Evolutionary conservation across 1,140 invertebrate species (phyloP), one percentile per base, ranked within the genome.

Genomic region (Tachypleus tridentatus): DNA sequence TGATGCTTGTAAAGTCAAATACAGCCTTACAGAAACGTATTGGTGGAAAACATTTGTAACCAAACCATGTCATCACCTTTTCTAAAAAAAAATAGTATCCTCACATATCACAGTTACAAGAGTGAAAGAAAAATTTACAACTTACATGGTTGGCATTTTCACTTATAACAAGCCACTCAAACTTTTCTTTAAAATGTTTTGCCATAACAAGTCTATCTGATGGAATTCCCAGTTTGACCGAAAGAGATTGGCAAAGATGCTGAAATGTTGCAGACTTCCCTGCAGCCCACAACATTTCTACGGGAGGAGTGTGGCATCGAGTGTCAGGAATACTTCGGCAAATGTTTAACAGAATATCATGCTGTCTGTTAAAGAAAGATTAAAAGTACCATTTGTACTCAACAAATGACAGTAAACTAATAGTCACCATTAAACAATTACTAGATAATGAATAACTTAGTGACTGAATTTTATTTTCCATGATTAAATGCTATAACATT

Each of bases 111-210:
- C 2, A 29, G 29, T 29, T 29, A 1, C 29, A 29, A 29, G 29
- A 29, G 29, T 29, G 29, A 29, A 29, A 29, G 0, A 29, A 29
- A 29, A 29, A 29, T 29, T 29, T 29, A 1, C 29, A 29, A 29
- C 29, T 29, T 29, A 29, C 29, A 29, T 29, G 29, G 29, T 29
- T 29, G 29, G 29, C 10, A 51, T 51, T 62, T 60, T 67, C 66
- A 50, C 64, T 62, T 58, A 67, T 67, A 7, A 67, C 52, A n/a
- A 57, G 49, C 66, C 66, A 67, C 2, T 64, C 51, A 58, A 59
- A 67, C 51, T 57, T 67, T 67, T 67, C 66, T 5, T 62, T 62
- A 61, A 67, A 67, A 53, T 61, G 58, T 56, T 64, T 67, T 5
- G 66, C 66, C 57, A 61, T 53, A 1, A 67, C 58, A 64, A 67